A percentile compares a stretch with the other conserved stretches of the same genome.
Conservation (phyloP, 53 echinoderm and acorn worm species). For the Crossaster papposus region DNA sequence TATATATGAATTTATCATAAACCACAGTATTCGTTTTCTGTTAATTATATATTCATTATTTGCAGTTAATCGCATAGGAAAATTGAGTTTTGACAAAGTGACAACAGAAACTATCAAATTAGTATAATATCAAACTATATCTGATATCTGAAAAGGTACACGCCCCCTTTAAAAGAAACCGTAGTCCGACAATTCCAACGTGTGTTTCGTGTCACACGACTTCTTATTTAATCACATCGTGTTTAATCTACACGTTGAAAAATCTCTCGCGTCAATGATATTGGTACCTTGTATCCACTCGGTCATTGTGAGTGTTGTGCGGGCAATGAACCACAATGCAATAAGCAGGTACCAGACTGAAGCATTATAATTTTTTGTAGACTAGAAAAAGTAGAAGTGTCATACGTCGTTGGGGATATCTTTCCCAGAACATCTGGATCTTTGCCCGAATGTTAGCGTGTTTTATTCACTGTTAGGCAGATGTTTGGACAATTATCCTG, state of each 20-base stretch:
- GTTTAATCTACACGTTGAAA: conserved; percentile 47
- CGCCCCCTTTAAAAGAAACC: not conserved
- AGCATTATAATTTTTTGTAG: conserved; percentile 25
- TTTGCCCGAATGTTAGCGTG: not conserved
- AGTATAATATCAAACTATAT: too few relatives aligned
- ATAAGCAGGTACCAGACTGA: conserved; percentile 12
- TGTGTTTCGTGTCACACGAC: conserved; percentile 22
- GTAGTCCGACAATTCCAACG: not conserved
- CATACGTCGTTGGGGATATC: too few relatives aligned
- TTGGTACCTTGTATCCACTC: conserved; percentile 32
- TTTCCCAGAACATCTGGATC: not conserved
- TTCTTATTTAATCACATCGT: too few relatives aligned
- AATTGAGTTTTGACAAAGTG: too few relatives aligned
- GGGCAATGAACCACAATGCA: not conserved
- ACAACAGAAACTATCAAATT: too few relatives aligned
- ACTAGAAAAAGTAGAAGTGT: not conserved
- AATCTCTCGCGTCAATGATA: not conserved
- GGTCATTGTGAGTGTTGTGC: too few relatives aligned
- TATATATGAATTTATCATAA: too few relatives aligned
- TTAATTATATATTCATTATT: too few relatives aligned
- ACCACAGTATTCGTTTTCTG: too few relatives aligned
- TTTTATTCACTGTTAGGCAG: not conserved
- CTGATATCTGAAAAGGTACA: not conserved
- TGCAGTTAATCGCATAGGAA: too few relatives aligned
- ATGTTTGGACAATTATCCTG: not conserved